Base-by-base conservation (phyloP, 1,140 invertebrate genomes). In the Eriocheir sinensis region DNA sequence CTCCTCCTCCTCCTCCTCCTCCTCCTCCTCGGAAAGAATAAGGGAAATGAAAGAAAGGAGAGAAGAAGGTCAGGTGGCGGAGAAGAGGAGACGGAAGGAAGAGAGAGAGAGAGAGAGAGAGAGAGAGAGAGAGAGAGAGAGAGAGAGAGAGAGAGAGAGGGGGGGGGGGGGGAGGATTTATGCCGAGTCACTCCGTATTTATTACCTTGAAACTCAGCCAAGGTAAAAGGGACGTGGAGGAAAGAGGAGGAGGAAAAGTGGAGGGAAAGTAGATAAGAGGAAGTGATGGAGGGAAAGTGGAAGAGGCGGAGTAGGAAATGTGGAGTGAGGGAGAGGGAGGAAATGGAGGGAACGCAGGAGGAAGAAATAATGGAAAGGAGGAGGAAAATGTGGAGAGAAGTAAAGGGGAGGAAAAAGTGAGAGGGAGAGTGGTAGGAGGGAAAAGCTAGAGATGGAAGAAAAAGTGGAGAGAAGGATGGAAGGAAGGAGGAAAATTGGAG, bases 61-160 rank as follows among this genome's bases (percentile, higher is more conserved):
- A 38, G 36, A 32, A n/a, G 41, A 44, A 8, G 36, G 41, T 27
- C 8, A 40, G 41, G 12, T 12, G 34, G 27, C n/a, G 36, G 34
- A 38, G 86, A 40, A 44, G 27, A 34, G 30, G 27, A 32, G 41
- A 41, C 8, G 32, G 41, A 48, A 34, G 48, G 44, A 41, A 60
- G 48, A 90, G 89, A 90, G 89, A 90, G 15, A 53, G 89, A 53
- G 41, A n/a, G 48, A 53, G 32, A 89, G 36, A 44, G 15, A 89
- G 86, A 40, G 36, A 85, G 3, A 8, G 17, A 38, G 36, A 40
- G 86, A 89, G 30, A 89, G 2, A 36, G 9, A 53, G n/a, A 34
- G 53, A 60, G 27, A 32, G 17, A 53, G 9, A 60, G 41, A 89
- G 36, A 2, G 86, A 89, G 36, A 41, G 53, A 48, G 48, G 60